Base-by-base conservation (phyloP, 2,888 invertebrate species). In the Dynastes grantii region DNA sequence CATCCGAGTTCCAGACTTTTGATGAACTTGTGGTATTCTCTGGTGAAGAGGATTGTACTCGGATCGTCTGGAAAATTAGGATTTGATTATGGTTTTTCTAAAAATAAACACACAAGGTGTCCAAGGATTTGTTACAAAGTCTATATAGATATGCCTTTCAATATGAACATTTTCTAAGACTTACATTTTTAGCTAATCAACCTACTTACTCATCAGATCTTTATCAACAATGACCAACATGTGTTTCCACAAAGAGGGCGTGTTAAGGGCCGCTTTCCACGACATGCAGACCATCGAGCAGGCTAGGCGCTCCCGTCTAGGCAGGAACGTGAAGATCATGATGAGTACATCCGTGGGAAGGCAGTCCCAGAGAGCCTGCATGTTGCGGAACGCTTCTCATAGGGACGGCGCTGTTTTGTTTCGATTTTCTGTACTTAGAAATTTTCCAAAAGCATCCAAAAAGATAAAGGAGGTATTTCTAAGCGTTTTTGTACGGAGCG, bases 1-100 rank as follows among this genome's bases (percentile, higher is more conserved):
- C 90, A 91, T 5, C 89, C 88, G 6, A 91, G 87, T 80, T 90
- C 90, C 79, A 91, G 83, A 32, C 84, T 86, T 80, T 88, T 87
- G 83, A 90, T 88, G 82, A 90, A 87, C 80, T 87, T 87, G 64
- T 89, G 88, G 85, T 89, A 90, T 73, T 88, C 87, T 77, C 83
- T 83, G 22, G 84, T 84, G 27, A 87, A 78, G 49, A 86, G 77
- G 45, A 84, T 83, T 2, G 86, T 86, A 78, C 86, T 86, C 2
- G 87, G 86, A 76, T 88, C 88, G 86, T 71, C 78, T 76, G 78
- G 76, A 78, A 75, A 65, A 11, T 63, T 13, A 13, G 11, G 13
- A 40, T 9, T 6, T 63, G 13, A 11, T 13, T 75, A 77, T 63
- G 64, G 32, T 53, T 70, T 40, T 16, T n/a, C 2, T 71, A 58